Base-by-base conservation (phyloP, 2,888 invertebrate genomes). In the Leucophenga montana region DNA sequence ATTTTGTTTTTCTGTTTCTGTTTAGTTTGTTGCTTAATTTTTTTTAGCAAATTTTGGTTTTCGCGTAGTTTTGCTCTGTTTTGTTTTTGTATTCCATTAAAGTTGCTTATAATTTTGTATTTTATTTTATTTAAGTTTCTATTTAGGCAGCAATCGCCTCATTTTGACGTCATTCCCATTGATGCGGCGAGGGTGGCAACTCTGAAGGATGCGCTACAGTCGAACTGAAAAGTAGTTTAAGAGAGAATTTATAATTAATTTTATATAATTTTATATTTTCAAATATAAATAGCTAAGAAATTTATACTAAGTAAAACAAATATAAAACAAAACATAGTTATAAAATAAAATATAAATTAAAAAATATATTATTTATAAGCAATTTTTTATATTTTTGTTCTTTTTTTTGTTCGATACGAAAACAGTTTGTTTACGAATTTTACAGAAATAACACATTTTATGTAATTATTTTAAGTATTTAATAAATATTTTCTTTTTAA, bases 201-300 rank as follows among this genome's bases (percentile, higher is more conserved):
- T 99, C 98, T 78, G 97, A 97, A 73, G 97, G 97, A 90, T 98
- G 98, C 83, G 99, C 99, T 89, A 99, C 95, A 85, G 96, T 94
- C 86, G 98, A 96, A 92, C 98, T 98, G 93, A 69, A 77, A 67
- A 62, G 46, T 20, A 68, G 18, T 9, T 9, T 9, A 69, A 67
- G 44, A 70, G n/a, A 71, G 70, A 70, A 44, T 67, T 50, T 39
- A 5, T 8, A 39, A 20, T 46, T 46, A 64, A 64, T n/a, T n/a
- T n/a, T n/a, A n/a, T n/a, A n/a, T 44, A 18, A 20, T n/a, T 56
- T 67, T 39, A n/a, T 39, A n/a, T n/a, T 66, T 53, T 18, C 0
- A 50, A 53, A 6, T 16, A 18, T 20, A 31, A 44, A 44, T 18
- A 62, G 22, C 46, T 64, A 46, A 48, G 14, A 64, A n/a, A 48